A percentile compares a stretch with the other conserved stretches of the same genome.
phyloP scores from a whole-genome alignment of 2,797 vertebrate genomes.

The Smutsia temminckii region DNA sequence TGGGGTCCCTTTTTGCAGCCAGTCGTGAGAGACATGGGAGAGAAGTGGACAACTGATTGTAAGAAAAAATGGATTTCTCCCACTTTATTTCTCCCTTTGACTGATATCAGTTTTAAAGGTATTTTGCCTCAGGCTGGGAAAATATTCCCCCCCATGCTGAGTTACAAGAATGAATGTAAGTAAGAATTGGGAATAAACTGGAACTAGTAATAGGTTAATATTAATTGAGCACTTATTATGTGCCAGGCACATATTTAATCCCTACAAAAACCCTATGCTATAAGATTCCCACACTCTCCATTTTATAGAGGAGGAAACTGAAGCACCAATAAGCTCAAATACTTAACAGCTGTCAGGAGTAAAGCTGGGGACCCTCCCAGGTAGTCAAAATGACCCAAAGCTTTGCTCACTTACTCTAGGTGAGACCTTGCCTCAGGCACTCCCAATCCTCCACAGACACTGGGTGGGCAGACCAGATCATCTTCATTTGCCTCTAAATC shows the following conservation, averaged over 20 bases:
- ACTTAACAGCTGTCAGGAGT: neutral
- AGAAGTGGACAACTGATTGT: too few relatives aligned
- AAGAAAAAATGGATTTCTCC: too few relatives aligned
- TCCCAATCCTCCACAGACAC: neutral
- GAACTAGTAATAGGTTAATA: neutral
- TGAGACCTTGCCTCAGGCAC: neutral
- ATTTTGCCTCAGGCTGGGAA: too few relatives aligned
- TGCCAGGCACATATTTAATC: neutral
- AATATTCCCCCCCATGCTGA: too few relatives aligned
- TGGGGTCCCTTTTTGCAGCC: too few relatives aligned
- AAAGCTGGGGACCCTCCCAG: neutral
- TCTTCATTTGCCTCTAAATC: neutral
- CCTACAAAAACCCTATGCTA: neutral
- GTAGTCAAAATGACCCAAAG: neutral
- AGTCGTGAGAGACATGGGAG: too few relatives aligned
- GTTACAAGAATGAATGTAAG: neutral
- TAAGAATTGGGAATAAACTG: constrained; percentile 15
- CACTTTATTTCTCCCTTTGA: too few relatives aligned
- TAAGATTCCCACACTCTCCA: neutral
- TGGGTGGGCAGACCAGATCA: neutral
- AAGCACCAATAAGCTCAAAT: neutral
- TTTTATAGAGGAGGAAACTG: neutral
- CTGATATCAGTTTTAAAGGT: too few relatives aligned
- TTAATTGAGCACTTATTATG: neutral
- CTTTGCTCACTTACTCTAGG: neutral